phyloP scores from a whole-genome alignment of 1,140 invertebrate species.

The Cydia splendana region DNA sequence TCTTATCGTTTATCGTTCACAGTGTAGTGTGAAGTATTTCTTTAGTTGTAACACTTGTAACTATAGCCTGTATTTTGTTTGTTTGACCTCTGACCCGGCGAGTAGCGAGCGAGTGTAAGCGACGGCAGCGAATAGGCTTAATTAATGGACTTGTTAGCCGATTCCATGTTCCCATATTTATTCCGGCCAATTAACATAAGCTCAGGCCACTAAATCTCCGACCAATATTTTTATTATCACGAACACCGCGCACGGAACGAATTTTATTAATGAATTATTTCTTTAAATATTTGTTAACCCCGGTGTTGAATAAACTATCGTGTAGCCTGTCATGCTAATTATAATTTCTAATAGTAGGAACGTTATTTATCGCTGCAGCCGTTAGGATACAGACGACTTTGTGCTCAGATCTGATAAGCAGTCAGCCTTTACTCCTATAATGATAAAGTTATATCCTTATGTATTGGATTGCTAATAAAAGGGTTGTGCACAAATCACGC shows the following conservation, averaged over 20 bases:
- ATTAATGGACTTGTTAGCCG: conserved; percentile 21
- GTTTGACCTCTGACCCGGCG: too few relatives aligned
- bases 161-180: conserved; percentile 27
- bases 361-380: neutral
- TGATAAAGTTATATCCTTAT: neutral
- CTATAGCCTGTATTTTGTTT: too few relatives aligned
- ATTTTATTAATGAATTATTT: conserved; percentile 31
- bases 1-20: too few relatives aligned
- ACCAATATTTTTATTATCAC: conserved; percentile 26
- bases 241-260: conserved; percentile 6
- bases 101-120: too few relatives aligned
- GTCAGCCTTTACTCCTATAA: neutral
- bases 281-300: conserved; percentile 32
- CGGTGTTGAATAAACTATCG: conserved; percentile 27
- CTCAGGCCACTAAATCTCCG: conserved; percentile 9
- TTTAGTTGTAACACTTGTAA: neutral
- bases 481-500: too few relatives aligned
- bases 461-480: too few relatives aligned
- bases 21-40: neutral
- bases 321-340: conserved; percentile 30
- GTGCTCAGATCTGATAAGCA: neutral
- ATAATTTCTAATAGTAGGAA: conserved; percentile 27
- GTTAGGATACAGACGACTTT: neutral
- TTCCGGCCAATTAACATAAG: conserved; percentile 30
- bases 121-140: neutral